These are phyloP conservation scores for Coptotermes formosanus DNA, from an alignment of 1,140 invertebrate genomes.

Conservation along the genomic window DNA sequence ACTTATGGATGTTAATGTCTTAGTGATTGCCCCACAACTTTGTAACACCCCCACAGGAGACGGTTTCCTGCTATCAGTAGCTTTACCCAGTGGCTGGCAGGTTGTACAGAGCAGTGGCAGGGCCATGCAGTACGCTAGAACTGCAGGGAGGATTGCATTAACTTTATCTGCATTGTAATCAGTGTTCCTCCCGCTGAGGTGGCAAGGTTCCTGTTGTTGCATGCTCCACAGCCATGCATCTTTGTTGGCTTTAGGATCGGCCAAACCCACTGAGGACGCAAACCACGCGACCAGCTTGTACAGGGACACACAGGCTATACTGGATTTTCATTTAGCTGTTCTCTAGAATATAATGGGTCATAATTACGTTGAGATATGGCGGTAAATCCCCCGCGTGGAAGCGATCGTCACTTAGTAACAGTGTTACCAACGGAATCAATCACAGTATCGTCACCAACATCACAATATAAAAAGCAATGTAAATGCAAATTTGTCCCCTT, in stretches of 20 bases:
- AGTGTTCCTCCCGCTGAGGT: constrained; percentile 1
- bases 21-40: background rate
- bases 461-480: too few species aligned
- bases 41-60: background rate
- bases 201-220: background rate
- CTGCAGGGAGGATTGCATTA: background rate
- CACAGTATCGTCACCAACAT: too few species aligned
- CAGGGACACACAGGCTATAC: background rate
- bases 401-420: too few species aligned
- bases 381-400: background rate
- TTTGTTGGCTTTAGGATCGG: background rate
- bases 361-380: background rate
- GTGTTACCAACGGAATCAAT: too few species aligned
- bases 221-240: background rate
- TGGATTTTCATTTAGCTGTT: background rate
- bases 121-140: background rate
- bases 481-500: too few species aligned
- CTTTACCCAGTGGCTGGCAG: background rate
- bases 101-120: background rate
- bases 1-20: background rate
- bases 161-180: background rate
- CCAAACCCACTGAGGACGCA: background rate
- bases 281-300: background rate
- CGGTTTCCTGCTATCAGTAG: background rate
- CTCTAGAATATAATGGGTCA: background rate